A percentile compares a stretch with the other conserved stretches of the same genome.
Evolutionary conservation across 2,797 vertebrate species (phyloP).

Genomic region (Danio aesculapii): DNA sequence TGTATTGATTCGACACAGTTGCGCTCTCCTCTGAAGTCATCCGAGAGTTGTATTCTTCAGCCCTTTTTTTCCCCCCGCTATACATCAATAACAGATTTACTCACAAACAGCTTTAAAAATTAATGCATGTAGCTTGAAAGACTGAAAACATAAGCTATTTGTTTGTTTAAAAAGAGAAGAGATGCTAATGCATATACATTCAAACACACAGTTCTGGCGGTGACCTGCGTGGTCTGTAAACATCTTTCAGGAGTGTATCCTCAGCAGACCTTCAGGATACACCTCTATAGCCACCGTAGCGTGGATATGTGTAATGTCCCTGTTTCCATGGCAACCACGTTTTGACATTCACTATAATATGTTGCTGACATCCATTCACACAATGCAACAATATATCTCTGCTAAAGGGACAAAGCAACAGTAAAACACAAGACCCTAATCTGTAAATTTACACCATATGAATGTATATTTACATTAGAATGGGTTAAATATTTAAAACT

Average conservation of each 20-base stretch:
- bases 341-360: slow-evolving; percentile 47
- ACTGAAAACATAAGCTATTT: slow-evolving; percentile 11
- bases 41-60: slow-evolving; percentile 33
- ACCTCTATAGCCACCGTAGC: slow-evolving; percentile 49
- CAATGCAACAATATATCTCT: slow-evolving; percentile 47
- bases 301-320: slow-evolving; percentile 51
- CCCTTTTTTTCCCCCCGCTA: slow-evolving; percentile 14
- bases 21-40: slow-evolving; percentile 33
- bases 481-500: no score
- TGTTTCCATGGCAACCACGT: slow-evolving; percentile 61
- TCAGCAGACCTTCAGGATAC: slow-evolving; percentile 48
- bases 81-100: slow-evolving; percentile 47
- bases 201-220: slow-evolving; percentile 1
- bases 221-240: slow-evolving; percentile 7
- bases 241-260: slow-evolving; percentile 17
- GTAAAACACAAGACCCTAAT: slow-evolving; percentile 39
- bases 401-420: slow-evolving; percentile 38
- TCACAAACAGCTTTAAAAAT: slow-evolving; percentile 42
- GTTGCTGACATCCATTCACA: slow-evolving; percentile 53
- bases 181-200: slow-evolving; percentile 38
- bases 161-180: slow-evolving; percentile 31
- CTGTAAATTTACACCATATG: not conserved
- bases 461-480: not conserved
- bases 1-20: slow-evolving; percentile 43
- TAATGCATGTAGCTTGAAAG: slow-evolving; percentile 25